Conservation (phyloP, 1,140 invertebrate genomes). For the Diuraphis noxia region DNA sequence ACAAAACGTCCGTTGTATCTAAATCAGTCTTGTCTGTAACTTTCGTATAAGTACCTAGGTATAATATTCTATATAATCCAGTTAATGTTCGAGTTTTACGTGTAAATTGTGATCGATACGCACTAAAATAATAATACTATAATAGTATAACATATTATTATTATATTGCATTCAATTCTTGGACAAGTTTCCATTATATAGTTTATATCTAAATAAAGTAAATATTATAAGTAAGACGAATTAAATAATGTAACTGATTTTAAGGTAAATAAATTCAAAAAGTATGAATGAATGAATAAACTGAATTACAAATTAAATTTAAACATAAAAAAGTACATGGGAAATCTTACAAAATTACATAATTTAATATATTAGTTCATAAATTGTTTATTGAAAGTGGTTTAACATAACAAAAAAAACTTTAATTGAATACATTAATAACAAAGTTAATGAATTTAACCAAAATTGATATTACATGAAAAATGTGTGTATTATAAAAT, state of each 20-base stretch:
- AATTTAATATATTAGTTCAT: no score
- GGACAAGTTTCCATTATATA: not conserved
- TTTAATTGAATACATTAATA: not conserved
- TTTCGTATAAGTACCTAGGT: not conserved
- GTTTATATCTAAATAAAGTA: no score
- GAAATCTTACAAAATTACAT: no score
- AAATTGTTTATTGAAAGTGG: no score
- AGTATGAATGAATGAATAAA: no score
- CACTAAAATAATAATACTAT: no score
- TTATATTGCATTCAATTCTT: not conserved
- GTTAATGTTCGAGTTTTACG: not conserved
- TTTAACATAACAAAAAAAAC: not conserved
- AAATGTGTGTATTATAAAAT: not conserved
- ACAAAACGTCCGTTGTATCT: not conserved
- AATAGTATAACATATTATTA: not conserved
- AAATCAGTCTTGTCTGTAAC: not conserved
- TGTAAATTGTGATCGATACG: not conserved
- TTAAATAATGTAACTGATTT: no score
- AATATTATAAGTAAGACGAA: no score
- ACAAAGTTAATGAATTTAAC: not conserved
- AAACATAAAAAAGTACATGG: no score
- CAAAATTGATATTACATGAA: not conserved
- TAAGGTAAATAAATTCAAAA: no score
- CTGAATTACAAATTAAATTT: no score
- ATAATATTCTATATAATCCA: conserved; percentile 8